Evolutionary conservation across 2,888 invertebrate genomes (phyloP).

Genomic region (Penaeus monodon): DNA sequence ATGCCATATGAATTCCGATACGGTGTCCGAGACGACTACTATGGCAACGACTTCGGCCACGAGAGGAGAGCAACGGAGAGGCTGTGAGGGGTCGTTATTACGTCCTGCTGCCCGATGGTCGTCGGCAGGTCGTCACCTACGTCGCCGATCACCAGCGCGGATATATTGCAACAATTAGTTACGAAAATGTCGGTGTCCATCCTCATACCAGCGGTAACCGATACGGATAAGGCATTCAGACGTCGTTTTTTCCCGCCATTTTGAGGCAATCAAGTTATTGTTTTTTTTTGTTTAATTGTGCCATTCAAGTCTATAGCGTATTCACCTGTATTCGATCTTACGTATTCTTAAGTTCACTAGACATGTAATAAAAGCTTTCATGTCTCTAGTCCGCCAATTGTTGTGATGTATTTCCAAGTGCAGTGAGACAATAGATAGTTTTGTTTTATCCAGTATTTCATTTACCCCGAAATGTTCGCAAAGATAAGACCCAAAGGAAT

Average conservation of each 20-base stretch:
- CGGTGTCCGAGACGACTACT: conserved; percentile 46
- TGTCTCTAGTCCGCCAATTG: no score
- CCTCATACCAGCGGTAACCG: conserved; percentile 3
- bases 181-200: conserved; percentile 24
- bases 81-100: conserved; percentile 46
- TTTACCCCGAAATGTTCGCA: no score
- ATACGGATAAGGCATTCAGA: background rate
- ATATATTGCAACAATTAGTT: conserved; percentile 42
- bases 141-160: conserved; percentile 41
- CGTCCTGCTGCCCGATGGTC: conserved; percentile 44
- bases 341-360: no score
- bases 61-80: conserved; percentile 34
- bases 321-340: background rate
- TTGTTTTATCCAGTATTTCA: no score
- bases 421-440: no score
- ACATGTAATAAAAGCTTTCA: no score
- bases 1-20: conserved; percentile 48
- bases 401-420: no score
- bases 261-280: background rate
- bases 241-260: background rate
- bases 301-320: background rate
- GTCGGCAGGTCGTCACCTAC: conserved; percentile 46
- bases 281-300: background rate
- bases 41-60: conserved; percentile 48
- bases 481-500: no score